Base-by-base conservation (phyloP, 2,113 vertebrate species). In the Quiscalus mexicanus region DNA sequence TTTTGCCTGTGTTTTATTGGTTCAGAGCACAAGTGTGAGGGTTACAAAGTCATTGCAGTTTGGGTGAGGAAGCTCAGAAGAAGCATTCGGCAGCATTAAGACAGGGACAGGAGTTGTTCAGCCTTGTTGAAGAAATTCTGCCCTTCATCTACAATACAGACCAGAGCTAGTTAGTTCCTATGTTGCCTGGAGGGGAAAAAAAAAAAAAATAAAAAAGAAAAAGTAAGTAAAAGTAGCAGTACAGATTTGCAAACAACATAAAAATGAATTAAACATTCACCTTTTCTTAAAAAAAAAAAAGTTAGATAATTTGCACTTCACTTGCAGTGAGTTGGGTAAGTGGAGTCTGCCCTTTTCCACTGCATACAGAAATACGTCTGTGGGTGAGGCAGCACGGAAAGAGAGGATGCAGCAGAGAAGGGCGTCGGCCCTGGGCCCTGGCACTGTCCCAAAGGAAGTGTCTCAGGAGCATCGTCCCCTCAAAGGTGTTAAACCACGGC, bases 311-410 rank as follows among this genome's bases (percentile, higher is more conserved):
- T 45, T 80, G 22, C 16, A 53, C 10, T 67, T 58, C 42, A 62
- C 3, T 39, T 84, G 37, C 19, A 68, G 31, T 53, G 80, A 37
- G 33, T 7, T 45, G 7, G 13, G 21, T n/a, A 27, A 17, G 15
- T 52, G 39, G 75, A 68, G 30, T 27, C 14, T 37, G 55, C 53
- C 15, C 33, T 42, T 56, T 28, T 24, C 42, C 52, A 31, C 3
- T 8, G 59, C 19, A 64, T 10, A 42, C 33, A 31, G 4, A 64
- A 41, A 18, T 2, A 11, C 0, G 2, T 2, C 31, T 5, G 23
- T 53, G 65, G 41, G 50, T 47, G 22, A 74, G 84, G 31, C 2
- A n/a, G 28, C 27, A 13, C 37, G 6, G 25, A 17, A 12, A 50
- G 42, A 2, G 12, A 68, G 47, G 55, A 55, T 0, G 7, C 78